Base-by-base conservation (phyloP, 1,140 invertebrate species). In the Anastrepha obliqua region DNA sequence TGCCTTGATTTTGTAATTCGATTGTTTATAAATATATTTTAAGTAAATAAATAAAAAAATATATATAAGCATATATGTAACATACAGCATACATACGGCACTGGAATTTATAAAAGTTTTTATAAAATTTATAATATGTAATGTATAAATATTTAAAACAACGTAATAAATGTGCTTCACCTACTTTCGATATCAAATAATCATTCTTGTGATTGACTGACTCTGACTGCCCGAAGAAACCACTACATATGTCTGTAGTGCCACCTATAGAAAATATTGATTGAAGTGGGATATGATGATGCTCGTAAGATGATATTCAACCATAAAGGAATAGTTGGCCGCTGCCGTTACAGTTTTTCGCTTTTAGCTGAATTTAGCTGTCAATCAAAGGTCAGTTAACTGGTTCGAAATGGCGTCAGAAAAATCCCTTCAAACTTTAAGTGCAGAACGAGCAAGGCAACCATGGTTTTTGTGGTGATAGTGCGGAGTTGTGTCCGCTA, bases 311-410 rank as follows among this genome's bases (percentile, higher is more conserved):
- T 11, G 67, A 55, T 55, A 20, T 81, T 81, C 47, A 81, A 81
- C 55, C 74, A 81, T 81, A 51, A 51, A 81, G 20, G 29, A 81
- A 39, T 39, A 62, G 11, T 81, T 55, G 11, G 70, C 13, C 13
- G 39, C 8, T 51, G n/a, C 15, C 3, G n/a, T 13, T 47, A 2
- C 17, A 13, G 42, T 8, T 7, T 78, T 78, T 4, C 42, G 70
- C 70, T 13, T n/a, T 8, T 81, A 11, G 47, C 47, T 42, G 47
- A 44, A 81, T 86, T 86, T 86, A 86, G 55, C 55, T 86, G 85
- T 86, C 85, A 86, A 86, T 86, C 59, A 86, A 86, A 62, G 85
- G 85, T 86, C 85, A 86, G 85, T 86, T 86, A 86, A 86, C 85
- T 86, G 39, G 85, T 62, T 86, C 85, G 62, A 60, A 42, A 86